Evolutionary conservation across 1,140 invertebrate genomes (phyloP).

Genomic region (Lepidotrigona ventralis): DNA sequence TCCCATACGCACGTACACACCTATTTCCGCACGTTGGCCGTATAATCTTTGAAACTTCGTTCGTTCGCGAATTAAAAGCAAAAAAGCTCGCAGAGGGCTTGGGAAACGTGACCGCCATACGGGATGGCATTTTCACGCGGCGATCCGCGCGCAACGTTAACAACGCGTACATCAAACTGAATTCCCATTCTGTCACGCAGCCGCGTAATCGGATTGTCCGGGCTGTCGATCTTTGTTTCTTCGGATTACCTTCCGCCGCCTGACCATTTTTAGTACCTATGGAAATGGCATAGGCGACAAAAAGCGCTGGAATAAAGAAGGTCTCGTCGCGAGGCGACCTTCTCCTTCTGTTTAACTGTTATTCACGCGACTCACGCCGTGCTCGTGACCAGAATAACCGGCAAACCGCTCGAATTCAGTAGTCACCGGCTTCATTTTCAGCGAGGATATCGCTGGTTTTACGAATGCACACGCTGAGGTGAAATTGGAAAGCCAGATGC

Average conservation of each 20-base stretch:
- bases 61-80: neutral
- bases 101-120: neutral
- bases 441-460: neutral
- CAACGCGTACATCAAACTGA: neutral
- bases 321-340: neutral
- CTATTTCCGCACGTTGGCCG: too few relatives aligned
- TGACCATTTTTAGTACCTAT: neutral
- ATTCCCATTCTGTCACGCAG: neutral
- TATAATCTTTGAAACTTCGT: neutral
- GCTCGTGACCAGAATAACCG: neutral
- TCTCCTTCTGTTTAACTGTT: neutral
- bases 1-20: too few relatives aligned
- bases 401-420: neutral
- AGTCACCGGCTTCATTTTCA: neutral
- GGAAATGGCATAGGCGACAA: neutral
- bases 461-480: neutral
- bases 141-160: neutral
- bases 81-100: neutral
- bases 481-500: neutral
- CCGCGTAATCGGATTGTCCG: conserved; percentile 32
- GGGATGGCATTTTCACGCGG: neutral
- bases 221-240: neutral
- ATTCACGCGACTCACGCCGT: neutral
- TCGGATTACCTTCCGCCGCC: neutral
- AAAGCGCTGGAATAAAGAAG: neutral